These are phyloP conservation scores for Xyliphius kryptos DNA, from an alignment of 2,113 vertebrate species.

Conservation along the genomic window DNA sequence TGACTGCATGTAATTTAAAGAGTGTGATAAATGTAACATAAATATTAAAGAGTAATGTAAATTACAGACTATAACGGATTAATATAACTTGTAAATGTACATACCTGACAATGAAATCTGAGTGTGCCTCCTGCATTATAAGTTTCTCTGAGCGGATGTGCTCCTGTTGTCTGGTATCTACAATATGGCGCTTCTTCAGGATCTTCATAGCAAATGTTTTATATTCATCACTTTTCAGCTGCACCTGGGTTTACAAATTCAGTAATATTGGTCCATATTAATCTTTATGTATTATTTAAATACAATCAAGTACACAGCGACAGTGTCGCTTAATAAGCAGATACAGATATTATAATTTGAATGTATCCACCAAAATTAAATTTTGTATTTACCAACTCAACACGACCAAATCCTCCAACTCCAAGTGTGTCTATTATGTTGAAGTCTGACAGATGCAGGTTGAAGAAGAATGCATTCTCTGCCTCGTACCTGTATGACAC, in stretches of 20 bases:
- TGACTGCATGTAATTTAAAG: too few relatives aligned
- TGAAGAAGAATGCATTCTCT: conserved; percentile 64
- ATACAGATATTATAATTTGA: too few relatives aligned
- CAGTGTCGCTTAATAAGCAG: too few relatives aligned
- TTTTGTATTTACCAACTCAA: conserved; percentile 73
- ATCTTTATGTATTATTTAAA: too few relatives aligned
- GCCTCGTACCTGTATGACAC: conserved; percentile 81
- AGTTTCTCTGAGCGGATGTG: conserved; percentile 94
- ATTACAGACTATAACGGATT: too few relatives aligned
- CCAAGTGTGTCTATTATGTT: conserved; percentile 81
- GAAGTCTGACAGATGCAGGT: conserved; percentile 62
- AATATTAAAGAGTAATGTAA: too few relatives aligned
- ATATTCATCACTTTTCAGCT: conserved; percentile 84
- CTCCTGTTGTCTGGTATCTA: conserved; percentile 91
- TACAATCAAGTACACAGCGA: too few relatives aligned
- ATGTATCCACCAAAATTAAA: too few relatives aligned
- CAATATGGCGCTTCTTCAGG: conserved; percentile 92
- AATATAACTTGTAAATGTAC: too few relatives aligned
- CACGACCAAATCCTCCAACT: conserved; percentile 80
- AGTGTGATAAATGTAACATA: too few relatives aligned
- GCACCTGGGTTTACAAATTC: too few relatives aligned
- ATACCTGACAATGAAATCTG: conserved; percentile 95
- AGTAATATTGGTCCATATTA: too few relatives aligned
- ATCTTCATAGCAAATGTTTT: conserved; percentile 98
- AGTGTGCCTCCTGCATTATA: conserved; percentile 94